phyloP scores from a whole-genome alignment of 2,113 vertebrate species.

The Silurus asotus region DNA sequence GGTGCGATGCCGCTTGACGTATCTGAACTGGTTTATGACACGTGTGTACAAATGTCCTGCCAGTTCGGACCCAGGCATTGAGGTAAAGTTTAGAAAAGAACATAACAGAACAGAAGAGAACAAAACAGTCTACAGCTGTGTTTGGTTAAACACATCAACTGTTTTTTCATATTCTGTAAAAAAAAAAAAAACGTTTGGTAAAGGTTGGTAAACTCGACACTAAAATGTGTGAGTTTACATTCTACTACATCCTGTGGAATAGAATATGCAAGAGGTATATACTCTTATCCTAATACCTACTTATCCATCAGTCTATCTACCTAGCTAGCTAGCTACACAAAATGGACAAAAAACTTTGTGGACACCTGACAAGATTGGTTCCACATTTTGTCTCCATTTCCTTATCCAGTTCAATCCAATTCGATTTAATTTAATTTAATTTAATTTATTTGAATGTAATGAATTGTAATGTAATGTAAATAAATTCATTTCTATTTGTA shows the following conservation, averaged over 20 bases:
- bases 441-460: too few relatives aligned
- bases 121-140: background rate
- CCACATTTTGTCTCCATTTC: too few relatives aligned
- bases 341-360: too few relatives aligned
- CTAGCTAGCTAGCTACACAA: too few relatives aligned
- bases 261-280: background rate
- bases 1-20: background rate
- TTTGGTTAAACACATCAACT: background rate
- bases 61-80: background rate
- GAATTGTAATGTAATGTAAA: too few relatives aligned
- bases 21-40: background rate
- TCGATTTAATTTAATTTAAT: too few relatives aligned
- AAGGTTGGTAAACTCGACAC: background rate
- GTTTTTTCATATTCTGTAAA: background rate
- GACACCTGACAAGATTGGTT: too few relatives aligned
- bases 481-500: too few relatives aligned
- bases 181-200: background rate
- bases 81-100: conserved; percentile 4
- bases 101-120: background rate
- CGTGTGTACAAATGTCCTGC: background rate
- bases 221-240: background rate
- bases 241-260: background rate
- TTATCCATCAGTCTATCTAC: too few relatives aligned
- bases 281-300: too few relatives aligned
- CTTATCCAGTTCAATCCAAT: too few relatives aligned